Base-by-base conservation (phyloP, 2,113 vertebrate genomes). In the Puntigrus tetrazona region DNA sequence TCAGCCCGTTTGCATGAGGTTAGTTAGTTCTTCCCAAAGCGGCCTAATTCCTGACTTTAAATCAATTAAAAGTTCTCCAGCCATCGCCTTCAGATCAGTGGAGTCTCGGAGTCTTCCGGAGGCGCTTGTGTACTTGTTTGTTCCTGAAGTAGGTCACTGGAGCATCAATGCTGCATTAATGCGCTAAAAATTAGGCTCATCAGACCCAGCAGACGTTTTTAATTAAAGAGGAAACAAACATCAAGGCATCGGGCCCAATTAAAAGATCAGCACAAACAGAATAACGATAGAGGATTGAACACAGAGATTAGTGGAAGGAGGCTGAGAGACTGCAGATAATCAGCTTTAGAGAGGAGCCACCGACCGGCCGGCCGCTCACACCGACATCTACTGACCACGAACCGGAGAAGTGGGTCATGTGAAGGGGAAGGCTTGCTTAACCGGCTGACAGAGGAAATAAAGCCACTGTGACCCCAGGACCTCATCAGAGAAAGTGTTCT, bases 271-370 rank as follows among this genome's bases (percentile, higher is more conserved):
- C 72, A 70, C 74, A 85, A 82, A 86, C 84, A 75, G 52, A 86
- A 65, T 77, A 72, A 85, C 36, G 27, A 55, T 36, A 69, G 29
- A 5, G 31, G 80, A 75, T 14, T 69, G 76, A 65, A 92, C 91
- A 87, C 88, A 84, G 81, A 86, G 84, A 63, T 91, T 86, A 88
- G 67, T 50, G 59, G 92, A 91, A 92, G 88, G 89, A 82, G 76
- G 84, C 92, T 91, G 90, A 38, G 69, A 22, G 8, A 34, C 67
- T 31, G 25, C 57, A 5, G 38, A 63, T 80, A 65, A 80, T 45
- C 78, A 18, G 78, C 59, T 45, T 80, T 47, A 79, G 8, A 1
- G 67, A 47, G 41, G 41, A 16, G 1, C 11, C 11, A 14, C 47
- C 18, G 47, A 52, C 47, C 47, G 7, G 20, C 18, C 16, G 50